Evolutionary conservation across 2,113 vertebrate species (phyloP), one percentile per base, ranked within the genome.

Genomic region (Paraplagusia blochii): DNA sequence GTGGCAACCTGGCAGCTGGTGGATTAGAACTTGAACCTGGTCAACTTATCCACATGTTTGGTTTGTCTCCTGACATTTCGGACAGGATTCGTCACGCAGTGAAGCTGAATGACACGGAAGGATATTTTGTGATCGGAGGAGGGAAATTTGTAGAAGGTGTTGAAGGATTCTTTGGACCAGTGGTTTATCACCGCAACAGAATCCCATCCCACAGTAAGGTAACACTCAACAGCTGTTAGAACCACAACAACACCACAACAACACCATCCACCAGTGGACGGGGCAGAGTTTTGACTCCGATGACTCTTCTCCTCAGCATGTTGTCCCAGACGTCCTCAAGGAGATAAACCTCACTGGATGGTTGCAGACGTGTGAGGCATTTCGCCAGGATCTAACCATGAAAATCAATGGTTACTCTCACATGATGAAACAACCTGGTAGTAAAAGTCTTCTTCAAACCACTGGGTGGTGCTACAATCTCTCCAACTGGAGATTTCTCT

Each of bases 71-170:
- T 9, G 13, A 0, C 9, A 14, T 44, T 11, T 77, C 53, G 50
- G 22, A 11, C 76, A 92, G 91, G 53, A 82, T 88, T 36, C 15
- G 11, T 0, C 49, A 80, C 1, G 0, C 19, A 1, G 3, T 85
- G 7, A 13, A 50, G 16, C 9, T 93, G 60, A 88, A 90, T 66
- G 91, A 93, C 81, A 89, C 89, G 0, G 79, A 85, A 0, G 91
- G 91, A 11, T 88, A 84, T 58, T 92, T 92, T 83, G 85, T 88
- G 51, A 72, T 92, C 42, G 89, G 89, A 55, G 92, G 92, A 63
- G 87, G 89, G 16, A 79, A 83, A 54, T 91, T 72, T 29, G 35
- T 83, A 7, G 38, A 0, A 29, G 88, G 90, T 10, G 58, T 89
- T 12, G 81, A 88, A 39, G 91, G 90, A 14, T 93, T 87, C 75